Percentiles rank a stretch among this genome's conserved stretches.
Conservation (phyloP, 1,140 invertebrate genomes). For the Plectrocnemia conspersa region DNA sequence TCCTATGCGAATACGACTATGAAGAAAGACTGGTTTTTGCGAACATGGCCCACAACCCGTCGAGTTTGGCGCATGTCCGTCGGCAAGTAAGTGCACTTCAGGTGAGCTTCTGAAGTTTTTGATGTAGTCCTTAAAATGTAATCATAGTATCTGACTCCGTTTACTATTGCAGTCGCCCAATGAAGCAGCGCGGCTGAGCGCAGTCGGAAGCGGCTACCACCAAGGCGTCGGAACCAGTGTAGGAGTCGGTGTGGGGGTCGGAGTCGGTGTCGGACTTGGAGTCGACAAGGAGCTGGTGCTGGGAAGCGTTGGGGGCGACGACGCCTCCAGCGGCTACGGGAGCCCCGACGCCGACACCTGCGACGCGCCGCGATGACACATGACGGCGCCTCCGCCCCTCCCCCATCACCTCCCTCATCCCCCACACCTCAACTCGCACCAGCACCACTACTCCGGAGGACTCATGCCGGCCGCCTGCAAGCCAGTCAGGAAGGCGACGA, state of each 20-base stretch:
- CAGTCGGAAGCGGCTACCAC: conserved; percentile 19
- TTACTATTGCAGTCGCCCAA: conserved; percentile 42
- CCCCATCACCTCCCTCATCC: conserved; percentile 43
- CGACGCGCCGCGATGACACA: conserved; percentile 53
- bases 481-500: conserved; percentile 26
- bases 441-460: conserved; percentile 6
- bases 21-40: conserved; percentile 86
- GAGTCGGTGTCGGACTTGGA: conserved; percentile 39
- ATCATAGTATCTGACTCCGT: neutral
- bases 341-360: conserved; percentile 61
- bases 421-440: conserved; percentile 15
- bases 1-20: conserved; percentile 91
- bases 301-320: conserved; percentile 50
- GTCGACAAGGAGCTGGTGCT: conserved; percentile 47
- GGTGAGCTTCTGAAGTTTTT: conserved; percentile 49
- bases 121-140: neutral
- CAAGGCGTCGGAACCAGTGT: conserved; percentile 41
- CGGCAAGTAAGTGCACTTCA: conserved; percentile 75
- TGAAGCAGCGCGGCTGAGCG: conserved; percentile 21
- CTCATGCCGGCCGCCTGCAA: conserved; percentile 17
- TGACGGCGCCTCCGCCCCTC: conserved; percentile 39
- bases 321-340: conserved; percentile 59
- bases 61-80: conserved; percentile 79
- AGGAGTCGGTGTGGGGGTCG: conserved; percentile 43
- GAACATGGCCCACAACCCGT: conserved; percentile 83